Evolutionary conservation across 2,888 invertebrate genomes (phyloP).

Genomic region (Drosophila fulvimacula): DNA sequence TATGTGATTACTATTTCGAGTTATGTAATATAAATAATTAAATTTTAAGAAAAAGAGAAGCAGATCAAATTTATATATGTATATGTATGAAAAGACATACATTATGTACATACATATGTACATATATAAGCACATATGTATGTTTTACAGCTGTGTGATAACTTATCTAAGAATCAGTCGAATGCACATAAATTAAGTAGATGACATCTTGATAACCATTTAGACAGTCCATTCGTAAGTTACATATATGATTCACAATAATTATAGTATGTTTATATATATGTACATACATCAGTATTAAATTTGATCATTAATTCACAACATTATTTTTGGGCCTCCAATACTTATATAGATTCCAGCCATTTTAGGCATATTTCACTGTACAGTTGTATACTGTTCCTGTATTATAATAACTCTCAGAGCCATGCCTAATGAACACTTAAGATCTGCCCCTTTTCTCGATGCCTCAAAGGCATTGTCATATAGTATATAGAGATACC

Average conservation of each 20-base stretch:
- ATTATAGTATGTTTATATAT: too few species aligned
- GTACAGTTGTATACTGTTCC: conserved; percentile 7
- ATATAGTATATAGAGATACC: background rate
- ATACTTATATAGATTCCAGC: too few species aligned
- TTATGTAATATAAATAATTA: background rate
- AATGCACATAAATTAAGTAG: too few species aligned
- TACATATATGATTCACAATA: background rate
- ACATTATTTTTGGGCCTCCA: too few species aligned
- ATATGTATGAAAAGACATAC: background rate
- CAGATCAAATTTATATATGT: background rate
- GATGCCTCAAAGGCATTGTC: conserved; percentile 11
- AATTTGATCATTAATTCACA: too few species aligned
- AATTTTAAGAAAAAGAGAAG: background rate
- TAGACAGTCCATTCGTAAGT: background rate
- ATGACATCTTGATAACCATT: background rate
- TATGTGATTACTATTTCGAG: background rate
- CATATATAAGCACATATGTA: background rate
- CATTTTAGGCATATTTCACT: too few species aligned
- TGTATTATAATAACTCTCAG: conserved; percentile 18
- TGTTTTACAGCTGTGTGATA: too few species aligned
- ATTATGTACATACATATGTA: background rate
- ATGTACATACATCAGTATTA: too few species aligned
- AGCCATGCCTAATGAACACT: conserved; percentile 37
- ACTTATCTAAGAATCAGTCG: too few species aligned
- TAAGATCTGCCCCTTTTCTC: conserved; percentile 26